Evolutionary conservation across 2,797 vertebrate species (phyloP), one percentile per base, ranked within the genome.

Genomic region (Melanotaenia trifasciata): DNA sequence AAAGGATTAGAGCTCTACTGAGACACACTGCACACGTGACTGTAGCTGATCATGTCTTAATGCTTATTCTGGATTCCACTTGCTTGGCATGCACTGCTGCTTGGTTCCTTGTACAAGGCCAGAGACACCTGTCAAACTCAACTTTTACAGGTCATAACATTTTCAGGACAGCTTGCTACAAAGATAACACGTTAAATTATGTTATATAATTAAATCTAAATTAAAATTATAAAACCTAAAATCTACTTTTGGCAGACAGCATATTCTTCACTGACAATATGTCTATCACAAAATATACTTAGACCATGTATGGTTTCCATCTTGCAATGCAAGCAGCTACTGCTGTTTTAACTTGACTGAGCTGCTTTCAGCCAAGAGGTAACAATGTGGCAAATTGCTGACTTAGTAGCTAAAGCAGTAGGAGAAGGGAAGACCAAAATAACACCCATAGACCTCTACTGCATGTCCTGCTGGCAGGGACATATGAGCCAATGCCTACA

Each of bases 41-140:
- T 50, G 77, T 74, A 81, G 82, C 85, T 91, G 90, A 93, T 90
- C 81, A 90, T 84, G 79, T 85, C 83, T 84, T 92, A 91, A 87
- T 84, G 76, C 86, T 69, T 89, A 87, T 87, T 92, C 80, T 88
- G 83, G 84, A 90, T 76, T 87, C 72, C 33, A 76, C 71, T 70
- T 78, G 64, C 60, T 75, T 80, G 80, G 54, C 61, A 79, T 59
- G 36, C 58, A 66, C n/a, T 54, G 68, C 54, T 72, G 61, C 20
- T 76, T 59, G 51, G 64, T 66, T 79, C 58, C 65, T 78, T 64
- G 33, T 53, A 47, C 24, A 71, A 51, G 64, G 30, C 59, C 30
- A 73, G 45, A 24, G n/a, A 11, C 30, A 75, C 57, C 53, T 67
- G 58, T 61, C 36, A 66, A 67, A 53, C 24, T 45, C 11, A 30